Percentiles rank a stretch among this genome's conserved stretches.
Evolutionary conservation across 2,113 vertebrate species (phyloP).

Genomic region (Natator depressus): DNA sequence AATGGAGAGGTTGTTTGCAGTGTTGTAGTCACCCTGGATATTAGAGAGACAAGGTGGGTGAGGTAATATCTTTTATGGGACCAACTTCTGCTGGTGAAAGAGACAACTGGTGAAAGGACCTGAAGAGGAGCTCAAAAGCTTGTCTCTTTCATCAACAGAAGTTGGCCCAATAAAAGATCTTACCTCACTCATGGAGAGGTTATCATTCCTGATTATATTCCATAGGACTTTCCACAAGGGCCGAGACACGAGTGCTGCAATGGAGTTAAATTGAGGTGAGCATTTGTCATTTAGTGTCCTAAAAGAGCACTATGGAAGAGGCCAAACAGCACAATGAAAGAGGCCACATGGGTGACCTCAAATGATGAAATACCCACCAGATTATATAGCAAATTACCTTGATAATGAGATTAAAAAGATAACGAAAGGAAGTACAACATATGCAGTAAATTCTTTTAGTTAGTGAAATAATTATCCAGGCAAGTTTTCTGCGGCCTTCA

Average conservation of each 20-base stretch:
- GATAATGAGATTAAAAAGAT: not conserved
- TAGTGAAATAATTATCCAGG: not conserved
- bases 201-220: not conserved
- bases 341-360: not conserved
- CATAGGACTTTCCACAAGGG: not conserved
- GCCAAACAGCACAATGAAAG: not conserved
- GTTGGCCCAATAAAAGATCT: not conserved
- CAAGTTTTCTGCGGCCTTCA: not conserved
- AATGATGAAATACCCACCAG: not conserved
- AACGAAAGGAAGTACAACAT: not conserved
- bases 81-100: not conserved
- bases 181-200: not conserved
- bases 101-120: not conserved
- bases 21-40: not conserved
- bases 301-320: not conserved
- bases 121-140: not conserved
- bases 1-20: not conserved
- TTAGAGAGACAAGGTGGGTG: not conserved
- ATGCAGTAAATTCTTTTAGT: not conserved
- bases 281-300: rapidly evolving
- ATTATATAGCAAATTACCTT: not conserved
- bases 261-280: not conserved
- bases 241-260: not conserved
- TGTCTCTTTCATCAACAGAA: not conserved
- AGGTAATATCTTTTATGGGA: not conserved